Base-by-base conservation (phyloP, 2,888 invertebrate genomes). In the Ferrisia virgata region DNA sequence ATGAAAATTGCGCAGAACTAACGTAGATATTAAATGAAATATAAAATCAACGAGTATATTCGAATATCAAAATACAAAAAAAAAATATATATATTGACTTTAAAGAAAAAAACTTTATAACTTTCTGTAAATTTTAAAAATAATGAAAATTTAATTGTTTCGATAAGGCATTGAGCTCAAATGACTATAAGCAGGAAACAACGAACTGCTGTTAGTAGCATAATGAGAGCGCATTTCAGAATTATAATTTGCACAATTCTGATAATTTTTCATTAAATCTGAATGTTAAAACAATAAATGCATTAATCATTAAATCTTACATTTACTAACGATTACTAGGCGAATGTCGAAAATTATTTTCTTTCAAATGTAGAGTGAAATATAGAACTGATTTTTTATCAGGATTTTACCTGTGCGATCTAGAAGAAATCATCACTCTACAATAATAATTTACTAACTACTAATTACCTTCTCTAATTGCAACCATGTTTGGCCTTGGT, bases 401-500 rank as follows among this genome's bases (percentile, higher is more conserved):
- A 11, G 22, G 22, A 53, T 64, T 2, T 11, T 64, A 28, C 28
- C 28, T 64, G 1, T 3, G 13, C 15, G 9, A 13, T 18, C 6
- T 9, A 8, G n/a, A 9, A 76, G 36, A 9, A 36, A 76, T 76
- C 1, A 76, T 36, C 36, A 76, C 36, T 36, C 72, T 76, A 76
- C 36, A 36, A 22, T 3, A 31, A 18, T 18, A 36, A 18, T 36
- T 18, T 36, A 36, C n/a, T 36, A 36, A 6, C 1, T 3, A 76
- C 5, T 9, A 36, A 36, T 76, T 76, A 80, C 80, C 83, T 40
- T 72, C 76, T 83, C 47, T 83, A 28, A 83, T 36, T 33, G 39
- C 64, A 13, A 76, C n/a, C 83, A 83, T 76, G 15, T 53, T 43
- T 81, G 84, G 82, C 9, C 86, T 85, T 9, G 86, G 82, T 53